Conservation (phyloP, 2,888 invertebrate species). For the Chrysodeixis includens region DNA sequence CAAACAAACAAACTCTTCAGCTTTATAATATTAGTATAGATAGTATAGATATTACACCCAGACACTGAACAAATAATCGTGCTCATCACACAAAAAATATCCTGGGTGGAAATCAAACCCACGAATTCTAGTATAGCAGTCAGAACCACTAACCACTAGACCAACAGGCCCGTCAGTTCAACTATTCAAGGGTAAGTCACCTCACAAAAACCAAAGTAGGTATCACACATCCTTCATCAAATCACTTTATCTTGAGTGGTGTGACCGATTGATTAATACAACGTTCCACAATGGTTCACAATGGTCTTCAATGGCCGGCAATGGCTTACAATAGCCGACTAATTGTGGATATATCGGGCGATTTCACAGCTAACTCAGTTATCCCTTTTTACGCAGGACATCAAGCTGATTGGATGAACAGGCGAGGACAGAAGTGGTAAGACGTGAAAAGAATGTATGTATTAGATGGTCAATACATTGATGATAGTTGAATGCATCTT, state of each 20-base stretch:
- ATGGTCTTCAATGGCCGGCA: conserved; percentile 46
- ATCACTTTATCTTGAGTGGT: conserved; percentile 60
- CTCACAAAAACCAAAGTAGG: background rate
- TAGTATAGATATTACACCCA: too few relatives aligned
- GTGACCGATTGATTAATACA: conserved; percentile 74
- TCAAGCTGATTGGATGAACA: conserved; percentile 67
- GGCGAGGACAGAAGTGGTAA: conserved; percentile 58
- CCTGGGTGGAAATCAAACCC: too few relatives aligned
- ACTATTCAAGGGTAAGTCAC: too few relatives aligned
- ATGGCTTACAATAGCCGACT: conserved; percentile 56
- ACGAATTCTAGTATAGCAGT: too few relatives aligned
- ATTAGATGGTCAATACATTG: background rate
- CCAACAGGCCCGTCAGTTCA: too few relatives aligned
- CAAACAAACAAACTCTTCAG: too few relatives aligned
- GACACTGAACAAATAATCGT: too few relatives aligned
- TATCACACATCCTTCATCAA: conserved; percentile 15
- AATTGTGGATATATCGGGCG: conserved; percentile 71
- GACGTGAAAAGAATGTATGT: too few relatives aligned
- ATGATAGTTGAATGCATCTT: too few relatives aligned
- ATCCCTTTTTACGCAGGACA: conserved; percentile 45
- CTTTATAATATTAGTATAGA: too few relatives aligned
- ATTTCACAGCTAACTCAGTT: conserved; percentile 63
- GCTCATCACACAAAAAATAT: too few relatives aligned
- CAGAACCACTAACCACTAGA: too few relatives aligned
- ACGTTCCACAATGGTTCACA: conserved; percentile 64